A percentile compares a stretch with the other conserved stretches of the same genome.
phyloP scores from a whole-genome alignment of 2,113 vertebrate species.

The Thalassoma bifasciatum region DNA sequence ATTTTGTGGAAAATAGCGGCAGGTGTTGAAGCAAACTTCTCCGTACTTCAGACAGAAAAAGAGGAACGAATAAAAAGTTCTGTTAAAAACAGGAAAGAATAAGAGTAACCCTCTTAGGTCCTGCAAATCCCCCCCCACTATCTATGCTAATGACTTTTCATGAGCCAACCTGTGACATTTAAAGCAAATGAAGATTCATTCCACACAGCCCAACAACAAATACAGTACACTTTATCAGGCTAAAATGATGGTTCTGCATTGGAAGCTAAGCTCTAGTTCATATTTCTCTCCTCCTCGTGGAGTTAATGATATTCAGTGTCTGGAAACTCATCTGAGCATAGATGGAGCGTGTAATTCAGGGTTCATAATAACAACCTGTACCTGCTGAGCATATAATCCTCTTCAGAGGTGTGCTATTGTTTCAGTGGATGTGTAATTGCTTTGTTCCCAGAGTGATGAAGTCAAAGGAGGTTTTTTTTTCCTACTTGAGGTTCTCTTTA shows the following conservation, averaged over 20 bases:
- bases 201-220: not conserved
- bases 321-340: conserved; percentile 5
- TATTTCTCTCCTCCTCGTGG: not conserved
- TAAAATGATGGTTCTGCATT: not conserved
- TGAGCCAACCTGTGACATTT: not conserved
- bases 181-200: not conserved
- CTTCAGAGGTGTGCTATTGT: conserved; percentile 21
- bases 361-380: not conserved
- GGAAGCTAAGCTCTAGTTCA: not conserved
- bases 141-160: conserved; percentile 1
- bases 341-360: not conserved
- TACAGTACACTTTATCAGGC: not conserved
- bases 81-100: not conserved
- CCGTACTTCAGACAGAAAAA: not conserved
- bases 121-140: not conserved
- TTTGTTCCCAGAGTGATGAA: conserved; percentile 15
- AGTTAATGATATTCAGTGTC: not conserved
- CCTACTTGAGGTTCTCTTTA: conserved; percentile 19
- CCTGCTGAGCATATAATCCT: conserved; percentile 15
- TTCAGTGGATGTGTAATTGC: conserved; percentile 34
- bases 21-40: not conserved
- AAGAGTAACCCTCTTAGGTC: not conserved
- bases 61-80: not conserved
- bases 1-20: too few relatives aligned
- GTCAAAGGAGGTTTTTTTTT: not conserved